A percentile compares a stretch with the other conserved stretches of the same genome.
Evolutionary conservation across 1,140 invertebrate genomes (phyloP).

Genomic region (Hyphantria cunea): DNA sequence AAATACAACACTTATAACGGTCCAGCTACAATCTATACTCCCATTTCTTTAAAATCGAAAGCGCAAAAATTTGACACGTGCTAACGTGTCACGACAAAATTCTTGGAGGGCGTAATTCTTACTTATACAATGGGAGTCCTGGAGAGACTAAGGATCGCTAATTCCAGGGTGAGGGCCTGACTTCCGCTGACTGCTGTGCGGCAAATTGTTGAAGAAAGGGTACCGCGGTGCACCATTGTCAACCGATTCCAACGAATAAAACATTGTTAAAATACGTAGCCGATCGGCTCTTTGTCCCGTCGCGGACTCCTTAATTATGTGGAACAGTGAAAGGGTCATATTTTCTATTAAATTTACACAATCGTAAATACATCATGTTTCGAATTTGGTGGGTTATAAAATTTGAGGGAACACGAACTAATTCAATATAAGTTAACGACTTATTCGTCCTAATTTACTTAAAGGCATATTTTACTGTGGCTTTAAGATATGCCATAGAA

Average conservation of each 20-base stretch:
- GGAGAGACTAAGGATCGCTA: conserved; percentile 65
- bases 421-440: too few species aligned
- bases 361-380: conserved; percentile 57
- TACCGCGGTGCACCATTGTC: conserved; percentile 67
- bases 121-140: conserved; percentile 59
- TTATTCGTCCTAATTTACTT: too few species aligned
- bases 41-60: conserved; percentile 18
- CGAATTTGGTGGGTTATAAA: too few species aligned
- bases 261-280: conserved; percentile 73
- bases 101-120: conserved; percentile 67
- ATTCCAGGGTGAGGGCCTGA: conserved; percentile 64
- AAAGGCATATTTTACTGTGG: too few species aligned
- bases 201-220: conserved; percentile 79
- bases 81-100: conserved; percentile 42
- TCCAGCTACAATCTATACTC: too few species aligned
- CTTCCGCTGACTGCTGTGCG: conserved; percentile 74
- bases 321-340: conserved; percentile 78
- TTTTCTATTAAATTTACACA: conserved; percentile 78
- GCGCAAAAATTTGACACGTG: conserved; percentile 57
- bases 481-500: too few species aligned
- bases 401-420: too few species aligned
- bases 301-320: conserved; percentile 78
- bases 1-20: too few species aligned
- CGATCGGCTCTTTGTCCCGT: conserved; percentile 69
- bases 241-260: conserved; percentile 76